These are phyloP conservation scores for Crypturellus undulatus DNA, from an alignment of 2,113 vertebrate species.

Conservation along the genomic window DNA sequence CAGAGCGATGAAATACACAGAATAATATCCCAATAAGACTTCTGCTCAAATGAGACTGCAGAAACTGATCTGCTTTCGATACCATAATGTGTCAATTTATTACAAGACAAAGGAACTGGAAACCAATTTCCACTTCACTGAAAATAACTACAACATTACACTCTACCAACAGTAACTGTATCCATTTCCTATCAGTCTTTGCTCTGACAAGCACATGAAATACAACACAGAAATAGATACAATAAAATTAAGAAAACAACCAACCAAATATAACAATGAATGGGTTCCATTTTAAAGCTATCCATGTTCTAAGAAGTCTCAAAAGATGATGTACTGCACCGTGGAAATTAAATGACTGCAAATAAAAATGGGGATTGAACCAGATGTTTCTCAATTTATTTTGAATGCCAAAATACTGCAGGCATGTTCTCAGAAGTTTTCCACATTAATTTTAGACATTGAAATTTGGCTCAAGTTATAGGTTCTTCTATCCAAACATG, in stretches of 20 bases:
- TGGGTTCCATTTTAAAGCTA: neutral
- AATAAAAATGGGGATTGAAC: neutral
- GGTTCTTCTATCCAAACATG: neutral
- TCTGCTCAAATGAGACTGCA: neutral
- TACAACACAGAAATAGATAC: neutral
- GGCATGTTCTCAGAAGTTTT: neutral
- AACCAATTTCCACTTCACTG: neutral
- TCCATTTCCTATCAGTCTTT: neutral
- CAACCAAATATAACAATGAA: neutral
- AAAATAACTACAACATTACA: neutral
- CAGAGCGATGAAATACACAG: neutral
- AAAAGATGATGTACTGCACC: neutral
- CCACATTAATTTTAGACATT: neutral
- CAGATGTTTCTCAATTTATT: neutral
- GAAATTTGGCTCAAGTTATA: neutral
- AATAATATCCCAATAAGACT: neutral
- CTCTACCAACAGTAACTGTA: neutral
- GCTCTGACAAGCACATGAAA: neutral
- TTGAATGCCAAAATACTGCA: neutral
- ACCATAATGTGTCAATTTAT: neutral
- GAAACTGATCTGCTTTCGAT: neutral
- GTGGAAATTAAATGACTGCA: neutral
- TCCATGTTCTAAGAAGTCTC: neutral
- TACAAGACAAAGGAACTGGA: neutral
- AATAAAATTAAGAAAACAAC: neutral